Evolutionary conservation across 2,888 invertebrate genomes (phyloP), one percentile per base, ranked within the genome.

Genomic region (Diaprepes abbreviatus): DNA sequence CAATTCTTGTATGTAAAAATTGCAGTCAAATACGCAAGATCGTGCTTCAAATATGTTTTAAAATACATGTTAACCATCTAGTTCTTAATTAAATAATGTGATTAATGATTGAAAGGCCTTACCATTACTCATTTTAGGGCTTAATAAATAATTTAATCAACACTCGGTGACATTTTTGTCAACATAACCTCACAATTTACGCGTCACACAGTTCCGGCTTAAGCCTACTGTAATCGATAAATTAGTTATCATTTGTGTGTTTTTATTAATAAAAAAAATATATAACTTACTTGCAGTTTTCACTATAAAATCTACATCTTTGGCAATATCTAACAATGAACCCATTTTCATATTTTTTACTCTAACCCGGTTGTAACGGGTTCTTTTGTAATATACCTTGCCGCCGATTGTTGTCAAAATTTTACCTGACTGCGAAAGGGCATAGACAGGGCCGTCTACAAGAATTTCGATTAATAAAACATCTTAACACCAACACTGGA

Each of bases 201-300:
- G 60, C 70, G 60, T 60, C 59, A 55, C 16, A 66, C 65, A 70
- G 70, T 38, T 59, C 70, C 70, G 70, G 65, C 65, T 70, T 70
- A 14, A 60, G 70, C 52, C 69, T 33, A 45, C 28, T 21, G 5
- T 5, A 17, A 5, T 12, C 7, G 10, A 43, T 9, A 43, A 3
- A 10, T 16, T 19, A 16, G 10, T 19, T 17, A 16, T 16, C 2
- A 24, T 24, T 16, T 5, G 14, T 1, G 16, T 43, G 14, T 52
- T n/a, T 35, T 35, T n/a, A 35, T 35, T 35, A 10, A 24, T 24
- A 24, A 24, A 10, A 35, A 6, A 54, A 28, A 38, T 7, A 2
- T 14, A 24, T 1, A 74, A 83, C 83, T 81, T 80, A 83, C 84
- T 83, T 54, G 83, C 83, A 10, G 82, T 83, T 81, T 83, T 84